Evolutionary conservation across 2,113 vertebrate species (phyloP).

Genomic region (Labeo rohita): DNA sequence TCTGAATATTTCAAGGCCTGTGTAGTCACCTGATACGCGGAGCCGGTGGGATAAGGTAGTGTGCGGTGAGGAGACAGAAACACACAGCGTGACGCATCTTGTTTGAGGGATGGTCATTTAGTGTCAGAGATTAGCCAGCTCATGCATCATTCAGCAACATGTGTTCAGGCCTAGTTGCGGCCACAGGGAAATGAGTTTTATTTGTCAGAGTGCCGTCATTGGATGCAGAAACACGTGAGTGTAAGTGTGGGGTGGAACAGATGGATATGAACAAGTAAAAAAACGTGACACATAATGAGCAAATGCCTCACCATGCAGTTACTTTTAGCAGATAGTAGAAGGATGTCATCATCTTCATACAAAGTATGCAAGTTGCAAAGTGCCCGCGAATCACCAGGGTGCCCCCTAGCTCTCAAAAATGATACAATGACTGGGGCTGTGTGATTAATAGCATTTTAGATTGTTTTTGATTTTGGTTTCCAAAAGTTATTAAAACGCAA

Average conservation of each 20-base stretch:
- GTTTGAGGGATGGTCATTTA: slow-evolving; percentile 66
- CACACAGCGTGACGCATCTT: slow-evolving; percentile 23
- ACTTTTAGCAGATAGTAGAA: neutral
- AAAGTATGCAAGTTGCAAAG: neutral
- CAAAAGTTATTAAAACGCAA: no score
- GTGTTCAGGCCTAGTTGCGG: slow-evolving; percentile 56
- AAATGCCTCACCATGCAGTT: slow-evolving; percentile 11
- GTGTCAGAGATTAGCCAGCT: slow-evolving; percentile 65
- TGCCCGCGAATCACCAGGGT: neutral
- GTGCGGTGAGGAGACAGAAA: slow-evolving; percentile 35
- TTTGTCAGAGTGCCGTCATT: slow-evolving; percentile 22
- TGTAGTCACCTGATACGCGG: slow-evolving; percentile 70
- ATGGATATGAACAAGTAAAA: neutral
- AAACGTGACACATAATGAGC: slow-evolving; percentile 17
- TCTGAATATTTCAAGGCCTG: slow-evolving; percentile 74
- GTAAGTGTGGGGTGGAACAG: slow-evolving; percentile 14
- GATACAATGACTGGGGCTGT: neutral
- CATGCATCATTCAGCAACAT: slow-evolving; percentile 70
- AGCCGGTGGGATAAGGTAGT: slow-evolving; percentile 27
- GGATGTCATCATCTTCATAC: neutral
- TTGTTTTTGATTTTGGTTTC: no score
- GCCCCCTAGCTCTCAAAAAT: neutral
- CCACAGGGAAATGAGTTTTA: slow-evolving; percentile 57
- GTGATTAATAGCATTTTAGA: no score
- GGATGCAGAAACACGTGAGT: neutral